A percentile compares a stretch with the other conserved stretches of the same genome.
phyloP scores from a whole-genome alignment of 2,113 vertebrate species.

The Buteo buteo region DNA sequence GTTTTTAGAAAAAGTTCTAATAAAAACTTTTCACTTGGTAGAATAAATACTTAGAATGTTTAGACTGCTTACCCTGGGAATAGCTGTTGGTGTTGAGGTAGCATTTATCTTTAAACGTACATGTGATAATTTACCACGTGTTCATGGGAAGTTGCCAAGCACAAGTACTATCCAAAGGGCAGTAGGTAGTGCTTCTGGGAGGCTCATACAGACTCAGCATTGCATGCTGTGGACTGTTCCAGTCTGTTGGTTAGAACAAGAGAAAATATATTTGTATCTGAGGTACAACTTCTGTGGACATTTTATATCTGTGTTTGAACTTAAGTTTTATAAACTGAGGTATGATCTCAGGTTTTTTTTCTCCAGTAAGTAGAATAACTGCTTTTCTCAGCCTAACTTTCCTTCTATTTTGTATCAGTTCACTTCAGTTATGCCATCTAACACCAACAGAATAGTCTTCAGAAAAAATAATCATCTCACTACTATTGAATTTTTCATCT shows the following conservation, averaged over 20 bases:
- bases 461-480: background rate
- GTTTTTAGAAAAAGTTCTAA: background rate
- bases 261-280: background rate
- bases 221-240: background rate
- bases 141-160: background rate
- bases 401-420: background rate
- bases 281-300: background rate
- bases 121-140: constrained; percentile 6
- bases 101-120: constrained; percentile 20
- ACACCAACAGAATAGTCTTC: background rate
- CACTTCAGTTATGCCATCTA: background rate
- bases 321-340: background rate
- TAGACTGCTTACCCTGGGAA: background rate
- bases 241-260: background rate
- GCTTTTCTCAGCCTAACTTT: background rate
- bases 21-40: background rate
- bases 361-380: background rate
- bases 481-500: background rate
- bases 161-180: background rate
- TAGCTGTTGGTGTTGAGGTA: background rate
- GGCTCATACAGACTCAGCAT: background rate
- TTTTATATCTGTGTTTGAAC: background rate
- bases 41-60: background rate
- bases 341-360: fast-evolving
- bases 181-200: background rate